These are phyloP conservation scores for Pristiophorus japonicus DNA, from an alignment of 2,113 vertebrate genomes.

Conservation along the genomic window DNA sequence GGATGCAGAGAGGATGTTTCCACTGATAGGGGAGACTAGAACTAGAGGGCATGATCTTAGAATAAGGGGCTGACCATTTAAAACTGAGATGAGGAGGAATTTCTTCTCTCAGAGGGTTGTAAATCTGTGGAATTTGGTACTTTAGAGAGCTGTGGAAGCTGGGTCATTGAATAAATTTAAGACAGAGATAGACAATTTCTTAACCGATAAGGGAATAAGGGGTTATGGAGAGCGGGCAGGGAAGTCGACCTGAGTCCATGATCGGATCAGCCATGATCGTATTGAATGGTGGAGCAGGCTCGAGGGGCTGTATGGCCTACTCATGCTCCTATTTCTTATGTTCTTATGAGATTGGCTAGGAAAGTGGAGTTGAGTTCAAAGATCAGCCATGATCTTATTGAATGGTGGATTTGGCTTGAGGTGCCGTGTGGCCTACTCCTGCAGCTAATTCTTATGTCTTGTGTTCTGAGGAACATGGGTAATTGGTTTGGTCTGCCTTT, in stretches of 20 bases:
- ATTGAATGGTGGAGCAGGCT: background rate
- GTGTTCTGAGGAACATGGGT: no score
- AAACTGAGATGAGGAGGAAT: background rate
- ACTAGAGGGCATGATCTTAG: no score
- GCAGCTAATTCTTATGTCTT: background rate
- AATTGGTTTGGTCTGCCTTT: no score
- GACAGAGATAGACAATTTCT: background rate
- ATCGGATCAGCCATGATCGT: background rate
- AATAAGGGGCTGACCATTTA: background rate
- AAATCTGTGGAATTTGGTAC: background rate
- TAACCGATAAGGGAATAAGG: background rate
- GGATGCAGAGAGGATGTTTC: no score
- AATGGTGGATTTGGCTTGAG: background rate
- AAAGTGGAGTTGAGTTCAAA: background rate
- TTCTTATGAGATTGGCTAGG: no score
- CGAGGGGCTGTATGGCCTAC: background rate
- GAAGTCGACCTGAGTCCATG: background rate
- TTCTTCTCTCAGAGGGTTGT: background rate
- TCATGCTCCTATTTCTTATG: no score
- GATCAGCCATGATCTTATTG: background rate
- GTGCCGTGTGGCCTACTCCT: background rate
- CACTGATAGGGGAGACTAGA: no score
- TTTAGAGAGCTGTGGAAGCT: background rate
- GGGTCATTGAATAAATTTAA: background rate
- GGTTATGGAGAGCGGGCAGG: no score